Conservation (phyloP, 23 tunicate species). For the Styela plicata region DNA sequence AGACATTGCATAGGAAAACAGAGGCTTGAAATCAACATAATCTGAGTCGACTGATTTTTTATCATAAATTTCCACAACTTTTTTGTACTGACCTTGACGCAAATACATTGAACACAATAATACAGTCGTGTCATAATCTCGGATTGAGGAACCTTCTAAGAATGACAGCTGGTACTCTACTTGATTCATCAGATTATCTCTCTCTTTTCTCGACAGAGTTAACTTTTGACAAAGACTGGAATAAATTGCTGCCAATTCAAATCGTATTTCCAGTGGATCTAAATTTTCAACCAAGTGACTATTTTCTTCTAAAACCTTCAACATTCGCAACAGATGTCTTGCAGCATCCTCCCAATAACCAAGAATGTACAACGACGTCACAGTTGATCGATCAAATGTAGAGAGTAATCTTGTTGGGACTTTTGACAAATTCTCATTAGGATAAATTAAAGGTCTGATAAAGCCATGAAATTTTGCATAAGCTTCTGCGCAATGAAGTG, state of each 20-base stretch:
- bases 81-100: not conserved
- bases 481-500: not conserved
- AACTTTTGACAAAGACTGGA: not conserved
- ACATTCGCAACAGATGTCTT: not conserved
- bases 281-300: not conserved
- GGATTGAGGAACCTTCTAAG: not conserved
- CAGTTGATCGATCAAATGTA: not conserved
- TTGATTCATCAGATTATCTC: not conserved
- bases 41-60: not conserved
- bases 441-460: not conserved
- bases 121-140: not conserved
- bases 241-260: not conserved
- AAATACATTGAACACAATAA: not conserved
- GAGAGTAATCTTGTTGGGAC: not conserved
- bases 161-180: not conserved
- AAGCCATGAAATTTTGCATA: not conserved
- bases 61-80: not conserved
- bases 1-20: not conserved
- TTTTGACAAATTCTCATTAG: not conserved
- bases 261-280: not conserved
- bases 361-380: not conserved
- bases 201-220: not conserved
- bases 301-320: not conserved
- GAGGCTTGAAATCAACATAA: not conserved
- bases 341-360: not conserved